Percentiles rank a stretch among this genome's conserved stretches.
These are phyloP conservation scores for Drosophila ustulata DNA, from an alignment of 2,888 invertebrate genomes.

Conservation along the genomic window DNA sequence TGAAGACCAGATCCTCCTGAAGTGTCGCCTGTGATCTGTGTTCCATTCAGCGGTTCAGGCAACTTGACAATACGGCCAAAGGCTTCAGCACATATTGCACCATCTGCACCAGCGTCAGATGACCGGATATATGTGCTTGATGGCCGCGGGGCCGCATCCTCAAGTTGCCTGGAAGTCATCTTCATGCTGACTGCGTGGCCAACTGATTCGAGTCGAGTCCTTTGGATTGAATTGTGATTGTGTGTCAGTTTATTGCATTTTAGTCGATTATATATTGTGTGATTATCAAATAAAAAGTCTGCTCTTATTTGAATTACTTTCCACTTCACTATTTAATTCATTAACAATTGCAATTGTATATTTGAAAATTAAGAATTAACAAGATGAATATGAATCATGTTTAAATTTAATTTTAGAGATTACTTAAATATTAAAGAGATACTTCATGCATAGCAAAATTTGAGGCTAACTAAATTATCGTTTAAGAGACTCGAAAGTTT, in stretches of 20 bases:
- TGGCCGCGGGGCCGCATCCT: conserved; percentile 39
- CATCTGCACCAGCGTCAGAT: background rate
- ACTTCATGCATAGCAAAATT: too few species aligned
- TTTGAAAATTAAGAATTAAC: too few species aligned
- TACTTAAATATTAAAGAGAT: too few species aligned
- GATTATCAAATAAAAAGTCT: background rate
- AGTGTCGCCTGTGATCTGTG: background rate
- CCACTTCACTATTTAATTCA: too few species aligned
- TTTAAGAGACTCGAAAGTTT: too few species aligned
- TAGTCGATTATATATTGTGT: conserved; percentile 11
- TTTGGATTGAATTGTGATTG: background rate
- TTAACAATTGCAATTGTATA: too few species aligned
- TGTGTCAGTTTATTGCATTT: conserved; percentile 9
- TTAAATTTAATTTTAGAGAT: too few species aligned
- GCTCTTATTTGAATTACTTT: background rate
- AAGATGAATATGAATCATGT: too few species aligned
- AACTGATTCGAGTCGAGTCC: background rate
- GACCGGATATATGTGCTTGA: background rate
- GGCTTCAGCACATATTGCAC: background rate
- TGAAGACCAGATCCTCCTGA: conserved; percentile 38
- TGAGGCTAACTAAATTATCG: too few species aligned
- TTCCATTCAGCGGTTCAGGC: conserved; percentile 37
- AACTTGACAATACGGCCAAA: conserved; percentile 62
- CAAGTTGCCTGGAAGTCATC: conserved; percentile 53
- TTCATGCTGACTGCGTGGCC: conserved; percentile 1